These are phyloP conservation scores for Chirona hameri DNA, from an alignment of 2,888 invertebrate genomes.

Conservation along the genomic window DNA sequence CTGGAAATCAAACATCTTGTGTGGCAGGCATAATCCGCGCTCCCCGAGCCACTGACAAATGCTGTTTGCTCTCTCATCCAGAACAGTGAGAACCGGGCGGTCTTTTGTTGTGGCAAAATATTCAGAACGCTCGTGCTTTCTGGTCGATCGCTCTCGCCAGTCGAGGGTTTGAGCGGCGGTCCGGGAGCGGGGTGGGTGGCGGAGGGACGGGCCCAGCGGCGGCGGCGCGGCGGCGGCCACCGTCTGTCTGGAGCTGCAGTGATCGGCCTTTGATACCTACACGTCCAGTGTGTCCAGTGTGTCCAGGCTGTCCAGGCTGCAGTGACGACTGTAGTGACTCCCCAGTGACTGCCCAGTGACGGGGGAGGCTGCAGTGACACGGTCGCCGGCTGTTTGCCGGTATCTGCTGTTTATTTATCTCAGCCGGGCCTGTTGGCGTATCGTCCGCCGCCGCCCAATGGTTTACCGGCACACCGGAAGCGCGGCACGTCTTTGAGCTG, in stretches of 20 bases:
- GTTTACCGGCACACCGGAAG: neutral
- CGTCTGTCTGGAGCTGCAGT: too few species aligned
- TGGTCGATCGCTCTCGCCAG: neutral
- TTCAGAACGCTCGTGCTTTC: neutral
- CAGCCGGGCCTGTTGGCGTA: neutral
- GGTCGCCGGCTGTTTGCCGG: neutral
- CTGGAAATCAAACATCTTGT: slow-evolving; percentile 28
- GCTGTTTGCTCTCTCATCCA: slow-evolving; percentile 13
- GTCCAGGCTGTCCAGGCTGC: neutral
- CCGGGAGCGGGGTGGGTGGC: neutral
- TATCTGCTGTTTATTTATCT: neutral
- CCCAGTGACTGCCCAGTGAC: neutral
- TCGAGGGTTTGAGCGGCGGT: too few species aligned
- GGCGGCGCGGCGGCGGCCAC: too few species aligned
- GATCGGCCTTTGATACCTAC: too few species aligned
- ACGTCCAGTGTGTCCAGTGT: too few species aligned
- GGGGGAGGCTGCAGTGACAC: neutral
- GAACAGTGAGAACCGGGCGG: neutral
- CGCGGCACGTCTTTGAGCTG: neutral
- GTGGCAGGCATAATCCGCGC: slow-evolving; percentile 9
- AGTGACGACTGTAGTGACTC: neutral
- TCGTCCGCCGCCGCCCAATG: neutral
- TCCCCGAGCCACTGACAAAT: neutral
- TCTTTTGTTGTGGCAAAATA: slow-evolving; percentile 7
- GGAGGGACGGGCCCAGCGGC: too few species aligned